Base-by-base conservation (phyloP, 1,140 invertebrate genomes). In the Lithobius niger region DNA sequence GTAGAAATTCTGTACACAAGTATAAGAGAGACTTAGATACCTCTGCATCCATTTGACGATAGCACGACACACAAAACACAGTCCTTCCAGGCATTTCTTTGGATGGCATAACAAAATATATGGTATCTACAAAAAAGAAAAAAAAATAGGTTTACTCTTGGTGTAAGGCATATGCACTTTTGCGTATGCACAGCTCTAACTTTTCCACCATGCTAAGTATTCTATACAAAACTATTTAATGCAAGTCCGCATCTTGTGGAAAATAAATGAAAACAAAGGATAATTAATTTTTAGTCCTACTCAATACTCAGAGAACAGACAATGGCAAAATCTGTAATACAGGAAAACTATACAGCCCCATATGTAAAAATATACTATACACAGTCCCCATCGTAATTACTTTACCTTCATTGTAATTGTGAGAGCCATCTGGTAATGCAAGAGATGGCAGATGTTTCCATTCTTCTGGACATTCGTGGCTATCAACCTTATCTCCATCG, bases 401-500 rank as follows among this genome's bases (percentile, higher is more conserved):
- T 54, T 57, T 55, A 75, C 75, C 75, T 69, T 93, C 83, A 55
- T 87, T 79, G 71, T 84, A 97, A 75, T 99, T 98, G 66, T 99
- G 96, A 24, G 94, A 94, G 48, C 95, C 95, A 80, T 99, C 96
- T 22, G 95, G 95, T 57, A 98, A 73, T 0, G 93, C 93, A 22
- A 98, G 68, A 0, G 93, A 93, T 45, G 96, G 92, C 27, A 99
- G 75, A 71, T 97, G 90, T 64, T 90, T 87, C 96, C 96, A 99
- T 55, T 83, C 82, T 27, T 83, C 70, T 4, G 94, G 93, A 56
- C 92, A 82, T 63, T 93, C 88, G 64, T 84, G 80, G 44, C 83
- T 83, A 22, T 73, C 69, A 22, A 69, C 65, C 50, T 66, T 54
- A 18, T 78, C 77, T 24, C 79, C 86, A 54, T 80, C 76, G 28